Evolutionary conservation across 1,140 invertebrate species (phyloP), one percentile per base, ranked within the genome.

Genomic region (Bathynomus jamesi): DNA sequence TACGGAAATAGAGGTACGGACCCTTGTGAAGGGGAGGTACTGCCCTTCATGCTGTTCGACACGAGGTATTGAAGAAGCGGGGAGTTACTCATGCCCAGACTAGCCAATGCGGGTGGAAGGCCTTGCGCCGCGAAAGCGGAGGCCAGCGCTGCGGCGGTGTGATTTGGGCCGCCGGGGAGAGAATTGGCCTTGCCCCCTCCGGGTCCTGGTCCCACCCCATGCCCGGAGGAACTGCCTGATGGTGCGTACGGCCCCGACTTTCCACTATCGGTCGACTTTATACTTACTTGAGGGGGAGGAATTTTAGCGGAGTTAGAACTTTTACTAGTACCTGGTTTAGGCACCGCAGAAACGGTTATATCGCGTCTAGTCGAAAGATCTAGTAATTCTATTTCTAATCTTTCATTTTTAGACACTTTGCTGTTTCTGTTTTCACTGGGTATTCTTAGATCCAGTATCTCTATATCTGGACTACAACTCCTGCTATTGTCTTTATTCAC

Each of bases 381-480:
- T 71, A 77, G 62, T 8, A 77, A 64, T 67, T 77, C 76, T 31
- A 77, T 74, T 53, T 77, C 76, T 31, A 72, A 69, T 53, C 76
- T 60, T 62, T 77, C 76, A 27, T 60, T 53, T 71, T 77, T 77
- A n/a, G 65, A 21, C 1, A 66, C 64, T 70, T 67, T 73, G 60
- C 67, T 65, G 61, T 46, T 71, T 60, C 62, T 74, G 28, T 72
- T 77, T 40, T 40, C 63, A 11, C 67, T 69, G 27, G 76, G 69
- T 62, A 69, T 61, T 69, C 76, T 74, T 46, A 77, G 61, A 62
- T 77, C 76, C 68, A 77, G 53, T 31, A 77, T 77, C 69, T 77
- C 72, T 69, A 77, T 77, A 70, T 77, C 76, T 60, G 76, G 76
- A 72, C 76, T 77, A 32, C 69, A 69, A 69, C 72, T 74, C 30